Evolutionary conservation across 2,797 vertebrate species (phyloP).

Genomic region (Pangasius mekongensis): DNA sequence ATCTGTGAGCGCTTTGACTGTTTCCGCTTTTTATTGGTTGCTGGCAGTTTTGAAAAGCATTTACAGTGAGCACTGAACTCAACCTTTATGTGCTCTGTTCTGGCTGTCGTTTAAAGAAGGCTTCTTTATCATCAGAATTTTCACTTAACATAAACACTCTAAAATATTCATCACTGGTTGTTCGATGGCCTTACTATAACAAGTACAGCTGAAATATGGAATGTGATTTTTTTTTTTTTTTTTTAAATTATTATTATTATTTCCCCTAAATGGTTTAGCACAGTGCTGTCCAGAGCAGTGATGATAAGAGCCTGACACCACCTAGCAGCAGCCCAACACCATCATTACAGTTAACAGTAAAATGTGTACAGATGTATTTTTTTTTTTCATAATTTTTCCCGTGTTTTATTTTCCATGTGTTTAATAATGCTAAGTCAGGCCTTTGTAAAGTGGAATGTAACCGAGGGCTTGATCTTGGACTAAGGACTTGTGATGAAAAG

Average conservation of each 20-base stretch:
- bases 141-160: background rate
- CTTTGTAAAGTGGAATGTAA: conserved; percentile 58
- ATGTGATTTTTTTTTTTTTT: background rate
- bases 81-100: background rate
- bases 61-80: conserved; percentile 20
- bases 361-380: conserved; percentile 27
- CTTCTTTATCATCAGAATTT: background rate
- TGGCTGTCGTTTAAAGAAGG: background rate
- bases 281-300: background rate
- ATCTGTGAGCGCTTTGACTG: conserved; percentile 22
- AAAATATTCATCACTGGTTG: conserved; percentile 4
- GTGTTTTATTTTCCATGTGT: conserved; percentile 18
- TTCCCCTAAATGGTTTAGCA: background rate
- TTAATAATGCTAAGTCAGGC: conserved; percentile 15
- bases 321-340: conserved; percentile 35
- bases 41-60: conserved; percentile 29
- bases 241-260: background rate
- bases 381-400: conserved; percentile 5
- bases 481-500: conserved; percentile 66
- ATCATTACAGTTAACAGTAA: conserved; percentile 1
- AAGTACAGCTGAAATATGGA: conserved; percentile 6
- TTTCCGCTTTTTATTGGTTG: conserved; percentile 36
- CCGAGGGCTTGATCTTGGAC: conserved; percentile 67
- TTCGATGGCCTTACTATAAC: background rate
- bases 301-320: background rate